These are phyloP conservation scores for Phrynocephalus versicolor DNA, from an alignment of 2,113 vertebrate genomes.

Conservation along the genomic window DNA sequence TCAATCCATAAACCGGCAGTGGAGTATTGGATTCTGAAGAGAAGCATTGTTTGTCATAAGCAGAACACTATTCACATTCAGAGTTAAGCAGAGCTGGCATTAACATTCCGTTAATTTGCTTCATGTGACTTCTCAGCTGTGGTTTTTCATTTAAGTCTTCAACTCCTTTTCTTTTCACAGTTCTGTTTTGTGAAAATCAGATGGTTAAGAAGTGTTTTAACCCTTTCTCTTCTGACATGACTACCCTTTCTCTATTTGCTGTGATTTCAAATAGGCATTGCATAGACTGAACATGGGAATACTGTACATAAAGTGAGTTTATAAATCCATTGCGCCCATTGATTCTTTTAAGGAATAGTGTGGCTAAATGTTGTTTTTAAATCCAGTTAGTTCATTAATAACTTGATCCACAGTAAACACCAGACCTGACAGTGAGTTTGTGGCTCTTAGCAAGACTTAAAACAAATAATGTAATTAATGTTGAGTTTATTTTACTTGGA, in stretches of 20 bases:
- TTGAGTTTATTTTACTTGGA: not conserved
- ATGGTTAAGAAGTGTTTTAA: slow-evolving; percentile 64
- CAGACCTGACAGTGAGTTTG: not conserved
- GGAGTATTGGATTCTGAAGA: slow-evolving; percentile 69
- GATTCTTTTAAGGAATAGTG: slow-evolving; percentile 8
- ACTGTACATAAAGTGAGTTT: too few species aligned
- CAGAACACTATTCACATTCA: slow-evolving; percentile 72
- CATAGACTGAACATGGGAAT: not conserved
- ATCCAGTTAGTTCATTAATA: not conserved
- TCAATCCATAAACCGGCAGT: slow-evolving; percentile 71
- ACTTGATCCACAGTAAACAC: not conserved
- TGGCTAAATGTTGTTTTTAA: accelerated
- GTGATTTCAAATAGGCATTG: not conserved
- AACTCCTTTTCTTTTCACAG: slow-evolving; percentile 65
- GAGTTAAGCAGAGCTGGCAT: slow-evolving; percentile 70
- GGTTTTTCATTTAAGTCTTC: slow-evolving; percentile 74
- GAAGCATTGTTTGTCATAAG: slow-evolving; percentile 61
- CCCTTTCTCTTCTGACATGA: slow-evolving; percentile 50
- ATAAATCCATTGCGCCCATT: not conserved
- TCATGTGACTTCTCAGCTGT: slow-evolving; percentile 83
- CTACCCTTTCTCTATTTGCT: slow-evolving; percentile 14
- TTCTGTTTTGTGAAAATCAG: slow-evolving; percentile 59
- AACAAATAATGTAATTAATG: not conserved
- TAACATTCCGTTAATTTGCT: slow-evolving; percentile 73
- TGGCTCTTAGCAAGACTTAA: not conserved